A percentile compares a stretch with the other conserved stretches of the same genome.
Evolutionary conservation across 2,888 invertebrate species (phyloP).

Genomic region (Caenorhabditis angaria): DNA sequence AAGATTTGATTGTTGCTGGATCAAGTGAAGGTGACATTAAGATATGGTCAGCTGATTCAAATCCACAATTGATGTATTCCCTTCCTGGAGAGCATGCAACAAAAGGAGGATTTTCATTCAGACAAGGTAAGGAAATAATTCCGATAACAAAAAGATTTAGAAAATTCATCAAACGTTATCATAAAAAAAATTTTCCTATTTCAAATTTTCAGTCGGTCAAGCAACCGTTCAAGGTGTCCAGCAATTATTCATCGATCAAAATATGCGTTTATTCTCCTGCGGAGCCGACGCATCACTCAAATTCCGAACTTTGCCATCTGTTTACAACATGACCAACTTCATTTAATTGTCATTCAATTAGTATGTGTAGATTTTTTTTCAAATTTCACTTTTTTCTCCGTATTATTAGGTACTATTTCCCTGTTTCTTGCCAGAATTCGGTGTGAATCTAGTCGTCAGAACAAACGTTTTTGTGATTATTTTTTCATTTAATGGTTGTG

Average conservation of each 20-base stretch:
- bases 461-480: neutral
- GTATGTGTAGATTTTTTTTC: constrained; percentile 5
- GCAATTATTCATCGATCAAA: constrained; percentile 89
- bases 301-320: constrained; percentile 50
- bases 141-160: too few relatives aligned
- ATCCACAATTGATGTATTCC: constrained; percentile 85
- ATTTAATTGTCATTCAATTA: constrained; percentile 15
- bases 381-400: neutral
- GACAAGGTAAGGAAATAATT: constrained; percentile 78
- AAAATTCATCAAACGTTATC: neutral
- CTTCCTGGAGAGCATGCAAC: constrained; percentile 90
- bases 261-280: constrained; percentile 91
- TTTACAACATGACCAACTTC: constrained; percentile 45
- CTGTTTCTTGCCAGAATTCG: neutral
- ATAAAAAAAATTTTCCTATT: constrained; percentile 8
- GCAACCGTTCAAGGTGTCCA: constrained; percentile 79
- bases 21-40: constrained; percentile 77
- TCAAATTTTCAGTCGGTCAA: constrained; percentile 50
- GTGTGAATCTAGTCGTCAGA: neutral
- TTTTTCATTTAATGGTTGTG: constrained; percentile 5
- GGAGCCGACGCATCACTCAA: constrained; percentile 83
- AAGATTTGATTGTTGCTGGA: constrained; percentile 95
- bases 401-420: neutral
- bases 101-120: constrained; percentile 89
- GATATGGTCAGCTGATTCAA: constrained; percentile 88